These are phyloP conservation scores for Hermaeophaga mercurialis DNA, from an alignment of 2,888 invertebrate genomes.

Conservation along the genomic window DNA sequence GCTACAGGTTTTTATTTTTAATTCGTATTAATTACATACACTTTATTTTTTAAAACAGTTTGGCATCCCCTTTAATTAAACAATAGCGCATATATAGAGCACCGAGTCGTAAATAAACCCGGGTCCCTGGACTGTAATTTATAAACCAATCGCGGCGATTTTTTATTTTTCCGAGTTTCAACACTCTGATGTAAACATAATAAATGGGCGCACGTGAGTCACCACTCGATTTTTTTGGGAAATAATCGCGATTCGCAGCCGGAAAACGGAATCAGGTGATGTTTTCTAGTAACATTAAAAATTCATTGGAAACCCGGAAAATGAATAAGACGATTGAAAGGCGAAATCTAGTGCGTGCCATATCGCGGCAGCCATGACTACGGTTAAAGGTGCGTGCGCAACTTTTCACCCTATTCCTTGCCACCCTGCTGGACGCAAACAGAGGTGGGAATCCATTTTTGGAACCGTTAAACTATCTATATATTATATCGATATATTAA, in stretches of 20 bases:
- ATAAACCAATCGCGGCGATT: neutral
- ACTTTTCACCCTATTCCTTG: conserved; percentile 21
- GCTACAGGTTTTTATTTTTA: conserved; percentile 1
- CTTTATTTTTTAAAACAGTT: neutral
- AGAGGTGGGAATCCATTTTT: conserved; percentile 16
- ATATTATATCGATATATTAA: too few species aligned
- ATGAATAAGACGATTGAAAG: conserved; percentile 32
- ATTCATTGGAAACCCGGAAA: conserved; percentile 30
- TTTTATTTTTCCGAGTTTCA: too few species aligned
- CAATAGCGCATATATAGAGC: neutral
- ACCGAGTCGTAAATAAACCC: neutral
- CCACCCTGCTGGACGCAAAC: conserved; percentile 23
- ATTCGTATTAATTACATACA: neutral
- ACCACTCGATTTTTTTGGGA: neutral
- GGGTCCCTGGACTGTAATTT: neutral
- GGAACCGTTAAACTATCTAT: conserved; percentile 9
- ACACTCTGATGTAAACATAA: conserved; percentile 1
- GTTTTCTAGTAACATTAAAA: conserved; percentile 26
- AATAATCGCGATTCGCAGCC: neutral
- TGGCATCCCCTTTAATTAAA: neutral
- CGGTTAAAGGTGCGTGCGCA: conserved; percentile 29
- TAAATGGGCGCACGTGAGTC: neutral
- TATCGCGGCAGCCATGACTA: conserved; percentile 41
- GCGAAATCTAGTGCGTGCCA: conserved; percentile 35
- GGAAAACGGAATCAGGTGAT: conserved; percentile 14